Percentiles rank a stretch among this genome's conserved stretches.
Conservation (phyloP, 2,888 invertebrate genomes). For the Diachrysia chrysitis region DNA sequence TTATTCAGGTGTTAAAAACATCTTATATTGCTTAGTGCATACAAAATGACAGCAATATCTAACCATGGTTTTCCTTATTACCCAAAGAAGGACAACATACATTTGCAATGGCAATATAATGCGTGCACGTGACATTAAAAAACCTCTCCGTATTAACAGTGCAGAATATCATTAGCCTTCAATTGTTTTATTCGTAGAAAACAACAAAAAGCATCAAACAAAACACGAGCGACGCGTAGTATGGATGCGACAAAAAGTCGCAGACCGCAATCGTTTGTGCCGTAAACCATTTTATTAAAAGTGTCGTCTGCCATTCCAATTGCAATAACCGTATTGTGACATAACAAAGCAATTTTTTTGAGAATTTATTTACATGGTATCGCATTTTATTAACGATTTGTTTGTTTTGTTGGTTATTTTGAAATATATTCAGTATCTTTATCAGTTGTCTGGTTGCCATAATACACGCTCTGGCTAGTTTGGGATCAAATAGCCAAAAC, state of each 20-base stretch:
- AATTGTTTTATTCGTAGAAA: constrained; percentile 47
- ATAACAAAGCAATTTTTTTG: constrained; percentile 37
- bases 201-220: constrained; percentile 39
- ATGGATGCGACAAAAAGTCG: constrained; percentile 48
- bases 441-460: too few species aligned
- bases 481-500: too few species aligned
- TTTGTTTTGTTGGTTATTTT: constrained; percentile 21
- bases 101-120: neutral
- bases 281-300: constrained; percentile 73
- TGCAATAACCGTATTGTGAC: constrained; percentile 48
- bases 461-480: too few species aligned
- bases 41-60: neutral
- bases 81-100: constrained; percentile 24
- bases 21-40: neutral
- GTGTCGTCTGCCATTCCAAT: constrained; percentile 58
- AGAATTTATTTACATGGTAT: constrained; percentile 21
- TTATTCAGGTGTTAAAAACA: neutral
- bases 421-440: too few species aligned
- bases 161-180: constrained; percentile 23
- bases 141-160: constrained; percentile 15
- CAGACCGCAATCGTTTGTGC: constrained; percentile 62
- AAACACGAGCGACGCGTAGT: constrained; percentile 24
- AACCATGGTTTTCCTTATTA: neutral
- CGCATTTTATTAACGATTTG: constrained; percentile 36
- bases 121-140: constrained; percentile 20